phyloP scores from a whole-genome alignment of 2,113 vertebrate species.

The Dipodomys stephensi region DNA sequence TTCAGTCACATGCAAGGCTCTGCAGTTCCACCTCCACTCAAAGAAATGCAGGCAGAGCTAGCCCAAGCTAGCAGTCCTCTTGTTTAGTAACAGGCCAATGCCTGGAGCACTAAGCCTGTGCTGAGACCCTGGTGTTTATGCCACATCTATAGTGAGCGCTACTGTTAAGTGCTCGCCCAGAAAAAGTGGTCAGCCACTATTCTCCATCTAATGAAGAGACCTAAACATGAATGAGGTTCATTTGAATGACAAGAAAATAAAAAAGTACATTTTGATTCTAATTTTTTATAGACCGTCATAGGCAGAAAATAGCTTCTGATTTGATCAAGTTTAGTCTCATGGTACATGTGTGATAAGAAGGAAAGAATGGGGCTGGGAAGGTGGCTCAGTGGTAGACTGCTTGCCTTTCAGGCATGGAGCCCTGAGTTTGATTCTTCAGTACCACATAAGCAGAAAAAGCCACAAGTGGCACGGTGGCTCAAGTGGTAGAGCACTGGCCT shows the following conservation, averaged over 20 bases:
- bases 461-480: no score
- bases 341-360: background rate
- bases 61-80: background rate
- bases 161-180: background rate
- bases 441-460: no score
- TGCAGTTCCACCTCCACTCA: background rate
- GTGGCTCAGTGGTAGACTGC: no score
- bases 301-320: background rate
- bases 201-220: background rate
- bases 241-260: background rate
- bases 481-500: no score
- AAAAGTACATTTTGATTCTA: background rate
- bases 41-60: background rate
- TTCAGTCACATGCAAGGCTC: background rate
- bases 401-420: no score
- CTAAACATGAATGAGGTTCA: background rate
- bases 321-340: background rate
- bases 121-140: background rate
- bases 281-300: background rate
- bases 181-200: background rate
- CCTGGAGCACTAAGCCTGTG: background rate
- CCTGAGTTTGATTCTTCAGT: no score
- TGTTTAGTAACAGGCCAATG: background rate
- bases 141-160: background rate
- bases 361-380: no score